phyloP scores from a whole-genome alignment of 1,140 invertebrate species.

The Pristionchus pacificus region DNA sequence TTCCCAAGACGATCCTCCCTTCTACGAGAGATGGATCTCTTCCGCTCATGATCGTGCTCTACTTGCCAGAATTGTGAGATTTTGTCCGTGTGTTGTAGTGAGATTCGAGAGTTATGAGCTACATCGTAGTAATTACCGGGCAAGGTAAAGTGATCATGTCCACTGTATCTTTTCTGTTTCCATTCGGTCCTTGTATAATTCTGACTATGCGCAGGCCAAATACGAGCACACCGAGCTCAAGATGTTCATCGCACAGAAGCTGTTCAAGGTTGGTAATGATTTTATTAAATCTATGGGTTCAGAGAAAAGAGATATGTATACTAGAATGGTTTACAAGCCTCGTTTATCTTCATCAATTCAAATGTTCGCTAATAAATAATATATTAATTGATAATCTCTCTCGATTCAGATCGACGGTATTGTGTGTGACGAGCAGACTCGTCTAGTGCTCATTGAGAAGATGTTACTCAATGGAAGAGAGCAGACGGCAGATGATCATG shows the following conservation, averaged over 20 bases:
- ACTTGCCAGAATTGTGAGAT: background rate
- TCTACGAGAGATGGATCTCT: background rate
- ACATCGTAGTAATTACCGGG: background rate
- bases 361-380: no score
- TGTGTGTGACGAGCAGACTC: conserved; percentile 20
- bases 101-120: background rate
- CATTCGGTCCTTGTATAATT: no score
- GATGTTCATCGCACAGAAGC: conserved; percentile 28
- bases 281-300: background rate
- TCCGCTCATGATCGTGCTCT: background rate
- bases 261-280: conserved; percentile 23
- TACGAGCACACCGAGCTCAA: conserved; percentile 27
- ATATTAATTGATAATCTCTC: no score
- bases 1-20: background rate
- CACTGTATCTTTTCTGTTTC: background rate
- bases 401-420: conserved; percentile 23
- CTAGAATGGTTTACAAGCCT: no score
- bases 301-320: no score
- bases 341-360: no score
- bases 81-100: background rate
- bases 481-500: conserved; percentile 4
- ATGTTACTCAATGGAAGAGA: conserved; percentile 14
- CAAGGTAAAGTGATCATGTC: no score
- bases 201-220: no score
- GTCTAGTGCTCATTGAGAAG: conserved; percentile 22